Evolutionary conservation across 2,113 vertebrate genomes (phyloP).

Genomic region (Vulpes lagopus): DNA sequence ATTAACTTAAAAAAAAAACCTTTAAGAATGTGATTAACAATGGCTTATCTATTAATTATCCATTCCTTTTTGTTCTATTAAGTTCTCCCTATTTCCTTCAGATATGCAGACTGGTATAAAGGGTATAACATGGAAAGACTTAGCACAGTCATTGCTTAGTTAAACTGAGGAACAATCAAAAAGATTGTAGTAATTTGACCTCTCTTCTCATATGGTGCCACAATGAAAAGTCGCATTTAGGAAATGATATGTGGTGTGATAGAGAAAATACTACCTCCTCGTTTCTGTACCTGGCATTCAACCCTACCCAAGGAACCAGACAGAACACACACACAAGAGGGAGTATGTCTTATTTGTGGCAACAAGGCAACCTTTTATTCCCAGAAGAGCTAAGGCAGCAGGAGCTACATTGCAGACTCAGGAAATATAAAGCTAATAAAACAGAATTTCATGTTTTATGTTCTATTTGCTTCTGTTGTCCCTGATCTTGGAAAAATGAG

Average conservation of each 20-base stretch:
- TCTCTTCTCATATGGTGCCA: not conserved
- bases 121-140: not conserved
- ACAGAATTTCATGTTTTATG: not conserved
- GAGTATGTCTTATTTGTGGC: not conserved
- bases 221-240: not conserved
- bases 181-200: not conserved
- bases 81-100: not conserved
- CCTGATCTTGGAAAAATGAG: not conserved
- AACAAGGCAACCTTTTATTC: not conserved
- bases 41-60: not conserved
- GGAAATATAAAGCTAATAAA: not conserved
- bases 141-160: not conserved
- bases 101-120: not conserved
- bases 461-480: not conserved
- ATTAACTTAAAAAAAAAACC: not conserved
- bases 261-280: not conserved
- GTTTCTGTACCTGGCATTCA: not conserved
- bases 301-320: not conserved
- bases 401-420: not conserved
- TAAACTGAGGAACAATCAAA: not conserved
- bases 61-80: slow-evolving; percentile 26
- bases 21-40: not conserved
- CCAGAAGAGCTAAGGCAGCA: not conserved
- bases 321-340: not conserved
- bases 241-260: not conserved